Evolutionary conservation across 2,888 invertebrate genomes (phyloP), one percentile per base, ranked within the genome.

Genomic region (Nomada hirtipes): DNA sequence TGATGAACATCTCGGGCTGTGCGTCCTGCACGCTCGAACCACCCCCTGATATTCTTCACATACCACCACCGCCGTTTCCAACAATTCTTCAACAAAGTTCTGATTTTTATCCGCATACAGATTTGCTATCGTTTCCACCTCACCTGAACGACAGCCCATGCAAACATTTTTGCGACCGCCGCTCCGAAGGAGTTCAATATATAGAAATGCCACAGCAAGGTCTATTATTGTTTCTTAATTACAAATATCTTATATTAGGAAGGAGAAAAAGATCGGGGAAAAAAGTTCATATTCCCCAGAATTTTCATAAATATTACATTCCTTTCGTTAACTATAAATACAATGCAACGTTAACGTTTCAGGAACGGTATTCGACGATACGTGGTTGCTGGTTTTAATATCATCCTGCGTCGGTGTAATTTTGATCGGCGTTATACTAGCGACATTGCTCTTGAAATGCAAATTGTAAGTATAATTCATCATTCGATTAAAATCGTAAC

Each of bases 21-120:
- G 90, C 92, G 7, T 91, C 92, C n/a, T 94, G 94, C 87, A 91
- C 95, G 59, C 94, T 96, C 83, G 97, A 96, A 10, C 97, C 97
- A 0, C 98, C 98, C 0, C 98, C 98, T 0, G 97, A 98, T 94
- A 96, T 95, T 79, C 94, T 97, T 71, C 96, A 96, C 90, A 96
- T 98, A 95, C 98, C 98, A 10, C 98, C 98, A 59, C 98, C 98
- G 0, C 98, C 98, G 0, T 94, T 97, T 86, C 98, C 98, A 3
- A 95, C 96, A 0, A 97, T 97, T 94, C 94, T 98, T 73, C 95
- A 95, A 85, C 94, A 94, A 63, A 91, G 91, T 68, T 90, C 93
- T n/a, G 91, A 92, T 42, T 91, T 90, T 75, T 91, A 91, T 76
- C 89, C 91, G 20, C 90, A 90, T 52, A 86, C 91, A 23, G 92